These are phyloP conservation scores for Nephrocerus scutellatus DNA, from an alignment of 2,888 invertebrate genomes.

Conservation along the genomic window DNA sequence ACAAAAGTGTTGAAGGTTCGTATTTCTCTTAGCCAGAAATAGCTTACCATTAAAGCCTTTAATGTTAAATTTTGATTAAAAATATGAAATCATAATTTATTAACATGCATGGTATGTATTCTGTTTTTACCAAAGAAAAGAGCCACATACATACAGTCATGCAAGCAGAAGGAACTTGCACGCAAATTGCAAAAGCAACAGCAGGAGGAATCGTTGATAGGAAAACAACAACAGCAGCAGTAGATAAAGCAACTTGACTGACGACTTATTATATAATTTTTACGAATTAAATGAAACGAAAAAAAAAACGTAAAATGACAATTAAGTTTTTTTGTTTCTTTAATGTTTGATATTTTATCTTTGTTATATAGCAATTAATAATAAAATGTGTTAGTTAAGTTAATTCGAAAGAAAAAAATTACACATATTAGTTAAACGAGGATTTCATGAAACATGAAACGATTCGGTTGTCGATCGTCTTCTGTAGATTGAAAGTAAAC, in stretches of 20 bases:
- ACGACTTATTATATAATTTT: constrained; percentile 14
- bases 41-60: constrained; percentile 9
- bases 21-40: constrained; percentile 3
- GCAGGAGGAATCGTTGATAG: constrained; percentile 44
- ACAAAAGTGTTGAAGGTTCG: constrained; percentile 41
- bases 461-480: too few relatives aligned
- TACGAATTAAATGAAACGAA: constrained; percentile 1
- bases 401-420: constrained; percentile 4
- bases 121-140: constrained; percentile 37
- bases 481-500: too few relatives aligned
- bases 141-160: constrained; percentile 39
- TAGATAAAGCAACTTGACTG: constrained; percentile 6
- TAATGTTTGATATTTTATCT: constrained; percentile 3
- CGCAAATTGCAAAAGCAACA: constrained; percentile 42
- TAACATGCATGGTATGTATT: too few relatives aligned
- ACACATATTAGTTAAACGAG: too few relatives aligned
- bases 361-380: constrained; percentile 10
- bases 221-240: constrained; percentile 25
- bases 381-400: constrained; percentile 11
- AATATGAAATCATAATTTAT: too few relatives aligned
- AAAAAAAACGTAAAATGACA: too few relatives aligned
- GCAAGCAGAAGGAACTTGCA: constrained; percentile 43
- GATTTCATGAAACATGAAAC: too few relatives aligned
- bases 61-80: too few relatives aligned
- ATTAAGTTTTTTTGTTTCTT: constrained; percentile 5